Evolutionary conservation across 2,113 vertebrate species (phyloP), one percentile per base, ranked within the genome.

Genomic region (Thymallus thymallus): DNA sequence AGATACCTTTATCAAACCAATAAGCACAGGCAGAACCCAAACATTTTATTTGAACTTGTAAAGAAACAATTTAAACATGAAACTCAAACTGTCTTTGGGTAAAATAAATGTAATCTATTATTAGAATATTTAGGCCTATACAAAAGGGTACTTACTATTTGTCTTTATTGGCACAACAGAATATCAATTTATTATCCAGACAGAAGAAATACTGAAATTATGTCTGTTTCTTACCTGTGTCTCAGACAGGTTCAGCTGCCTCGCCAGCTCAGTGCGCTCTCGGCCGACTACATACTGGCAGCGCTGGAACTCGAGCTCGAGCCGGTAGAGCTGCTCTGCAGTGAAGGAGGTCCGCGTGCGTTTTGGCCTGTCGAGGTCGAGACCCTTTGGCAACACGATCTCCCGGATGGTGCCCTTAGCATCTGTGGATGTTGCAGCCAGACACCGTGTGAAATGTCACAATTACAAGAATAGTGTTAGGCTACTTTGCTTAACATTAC

Each of bases 371-470:
- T 99, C 97, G 84, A 99, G 87, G 78, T 99, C 97, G 72, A 99
- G 88, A 2, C 96, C 97, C 55, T 96, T 98, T 23, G 97, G 97
- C 35, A 99, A 92, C 62, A 99, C 95, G 0, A 99, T 99, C 92
- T 99, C 97, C 84, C 97, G 92, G 86, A 99, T 99, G 35, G 96
- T 96, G 76, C 97, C 97, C 90, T 99, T 99, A 88, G 97, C 97
- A 86, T 99, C 97, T 98, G 86, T 2, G 5, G 12, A 72, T 12
- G 65, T 63, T 46, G 55, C 35, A 56, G n/a, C 22, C 14, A 73
- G 30, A n/a, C 2, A 20, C 2, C 35, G 32, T 55, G 63, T 61
- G 58, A 58, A 60, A 60, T 60, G 56, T 2, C 18, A 60, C 18
- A 22, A 16, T 23, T 51, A 60, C 13, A 60, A 41, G 9, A 35